A percentile compares a stretch with the other conserved stretches of the same genome.
phyloP scores from a whole-genome alignment of 2,797 vertebrate species.

The Acanthurus tractus region DNA sequence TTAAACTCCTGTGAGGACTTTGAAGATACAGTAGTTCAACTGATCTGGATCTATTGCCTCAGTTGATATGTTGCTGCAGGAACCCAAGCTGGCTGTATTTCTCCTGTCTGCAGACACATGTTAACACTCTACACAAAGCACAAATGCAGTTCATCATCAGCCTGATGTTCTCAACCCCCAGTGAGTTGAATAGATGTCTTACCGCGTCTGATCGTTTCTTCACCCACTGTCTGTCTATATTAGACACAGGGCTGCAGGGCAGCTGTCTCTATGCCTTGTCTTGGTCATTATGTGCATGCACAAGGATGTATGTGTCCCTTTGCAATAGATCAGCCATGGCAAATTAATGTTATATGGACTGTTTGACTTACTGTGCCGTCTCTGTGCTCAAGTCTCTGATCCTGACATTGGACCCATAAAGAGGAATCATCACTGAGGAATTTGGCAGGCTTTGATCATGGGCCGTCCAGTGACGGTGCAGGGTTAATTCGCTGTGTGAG shows the following conservation, averaged over 20 bases:
- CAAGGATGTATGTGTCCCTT: conserved; percentile 52
- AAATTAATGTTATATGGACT: conserved; percentile 73
- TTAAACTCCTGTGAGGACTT: conserved; percentile 32
- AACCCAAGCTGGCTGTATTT: conserved; percentile 65
- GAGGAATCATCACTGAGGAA: conserved; percentile 69
- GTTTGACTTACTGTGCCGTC: conserved; percentile 70
- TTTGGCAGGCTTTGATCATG: conserved; percentile 72
- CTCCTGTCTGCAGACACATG: conserved; percentile 43
- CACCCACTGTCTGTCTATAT: conserved; percentile 73
- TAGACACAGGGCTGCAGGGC: conserved; percentile 73
- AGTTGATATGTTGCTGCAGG: conserved; percentile 60
- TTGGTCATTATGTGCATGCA: conserved; percentile 43
- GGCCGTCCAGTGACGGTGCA: conserved; percentile 38
- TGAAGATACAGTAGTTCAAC: conserved; percentile 41
- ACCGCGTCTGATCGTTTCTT: conserved; percentile 79
- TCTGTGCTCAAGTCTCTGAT: conserved; percentile 61
- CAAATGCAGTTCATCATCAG: conserved; percentile 64
- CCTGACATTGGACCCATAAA: conserved; percentile 69
- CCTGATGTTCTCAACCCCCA: conserved; percentile 40
- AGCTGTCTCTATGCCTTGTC: conserved; percentile 63
- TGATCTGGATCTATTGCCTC: conserved; percentile 39
- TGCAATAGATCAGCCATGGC: conserved; percentile 71
- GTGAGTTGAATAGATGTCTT: conserved; percentile 55
- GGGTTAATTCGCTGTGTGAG: conserved; percentile 38
- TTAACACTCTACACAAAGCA: conserved; percentile 39